phyloP scores from a whole-genome alignment of 2,888 invertebrate genomes.

The Sarcophaga caerulescens region DNA sequence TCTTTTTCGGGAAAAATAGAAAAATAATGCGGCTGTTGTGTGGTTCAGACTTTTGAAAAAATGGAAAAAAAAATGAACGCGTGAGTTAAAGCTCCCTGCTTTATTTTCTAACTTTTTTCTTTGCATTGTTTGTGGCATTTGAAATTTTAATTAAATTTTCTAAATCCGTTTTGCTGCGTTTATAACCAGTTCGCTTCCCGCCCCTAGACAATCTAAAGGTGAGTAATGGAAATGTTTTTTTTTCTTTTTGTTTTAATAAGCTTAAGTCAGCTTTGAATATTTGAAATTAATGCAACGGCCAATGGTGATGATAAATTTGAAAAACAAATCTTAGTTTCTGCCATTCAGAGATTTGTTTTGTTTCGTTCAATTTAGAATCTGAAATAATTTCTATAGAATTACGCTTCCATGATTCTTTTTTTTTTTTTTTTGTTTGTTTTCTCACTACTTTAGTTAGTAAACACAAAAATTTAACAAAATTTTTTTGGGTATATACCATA shows the following conservation, averaged over 20 bases:
- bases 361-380: too few species aligned
- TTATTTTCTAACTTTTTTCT: neutral
- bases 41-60: conserved; percentile 24
- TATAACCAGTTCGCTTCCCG: neutral
- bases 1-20: conserved; percentile 21
- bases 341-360: neutral
- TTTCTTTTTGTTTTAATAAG: neutral
- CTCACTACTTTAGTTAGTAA: neutral
- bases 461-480: too few species aligned
- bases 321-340: neutral
- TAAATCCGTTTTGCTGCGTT: conserved; percentile 18
- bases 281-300: neutral
- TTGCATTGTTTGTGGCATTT: conserved; percentile 26
- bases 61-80: neutral
- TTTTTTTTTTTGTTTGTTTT: neutral
- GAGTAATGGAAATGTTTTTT: neutral
- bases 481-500: too few species aligned
- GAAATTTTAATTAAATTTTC: conserved; percentile 52
- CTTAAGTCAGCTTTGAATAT: neutral
- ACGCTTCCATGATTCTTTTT: neutral
- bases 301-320: neutral
- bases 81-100: neutral
- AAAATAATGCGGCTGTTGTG: neutral
- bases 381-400: too few species aligned
- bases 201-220: neutral